phyloP scores from a whole-genome alignment of 2,113 vertebrate species.

The Apodemus sylvaticus region DNA sequence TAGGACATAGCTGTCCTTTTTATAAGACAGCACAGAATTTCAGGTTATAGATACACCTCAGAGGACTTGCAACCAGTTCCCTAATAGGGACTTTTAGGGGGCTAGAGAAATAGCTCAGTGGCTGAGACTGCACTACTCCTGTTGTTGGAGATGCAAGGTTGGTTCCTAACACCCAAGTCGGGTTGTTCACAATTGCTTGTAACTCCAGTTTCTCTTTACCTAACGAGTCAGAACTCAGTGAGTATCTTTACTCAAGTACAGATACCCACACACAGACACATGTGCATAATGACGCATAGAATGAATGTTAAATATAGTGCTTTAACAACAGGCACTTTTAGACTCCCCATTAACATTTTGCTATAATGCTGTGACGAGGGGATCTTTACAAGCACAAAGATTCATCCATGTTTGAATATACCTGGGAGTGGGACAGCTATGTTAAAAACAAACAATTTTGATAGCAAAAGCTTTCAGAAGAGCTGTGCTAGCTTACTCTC shows the following conservation, averaged over 20 bases:
- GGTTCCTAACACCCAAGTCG: neutral
- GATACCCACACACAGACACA: neutral
- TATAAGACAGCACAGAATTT: conserved; percentile 2
- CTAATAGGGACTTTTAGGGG: neutral
- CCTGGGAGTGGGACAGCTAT: neutral
- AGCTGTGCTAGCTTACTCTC: neutral
- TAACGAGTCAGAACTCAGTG: neutral
- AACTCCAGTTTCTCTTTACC: neutral
- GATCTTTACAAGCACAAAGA: neutral
- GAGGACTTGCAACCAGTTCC: neutral
- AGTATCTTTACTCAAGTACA: neutral
- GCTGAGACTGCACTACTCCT: neutral
- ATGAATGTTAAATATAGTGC: neutral
- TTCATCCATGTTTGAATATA: neutral
- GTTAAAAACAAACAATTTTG: neutral
- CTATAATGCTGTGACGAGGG: neutral
- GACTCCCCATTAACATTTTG: neutral
- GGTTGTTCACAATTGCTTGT: neutral
- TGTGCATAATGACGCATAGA: neutral
- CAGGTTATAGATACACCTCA: neutral
- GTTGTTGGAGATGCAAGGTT: neutral
- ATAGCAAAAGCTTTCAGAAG: neutral
- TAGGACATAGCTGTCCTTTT: neutral
- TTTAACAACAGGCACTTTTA: neutral
- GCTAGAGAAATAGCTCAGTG: neutral